Percentiles rank a stretch among this genome's conserved stretches.
phyloP scores from a whole-genome alignment of 2,888 invertebrate genomes.

The Thysanoteuthis rhombus region DNA sequence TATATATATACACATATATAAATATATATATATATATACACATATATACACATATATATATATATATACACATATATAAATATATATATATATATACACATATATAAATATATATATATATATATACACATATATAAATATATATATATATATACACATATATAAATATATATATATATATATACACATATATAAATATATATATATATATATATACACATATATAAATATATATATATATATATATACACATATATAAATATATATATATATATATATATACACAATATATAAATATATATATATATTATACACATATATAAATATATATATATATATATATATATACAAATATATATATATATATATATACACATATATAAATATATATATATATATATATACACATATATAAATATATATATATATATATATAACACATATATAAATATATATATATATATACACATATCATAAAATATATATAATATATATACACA shows the following conservation, averaged over 20 bases:
- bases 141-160: neutral
- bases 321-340: neutral
- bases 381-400: neutral
- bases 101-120: neutral
- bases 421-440: neutral
- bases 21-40: neutral
- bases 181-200: neutral
- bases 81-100: neutral
- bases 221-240: neutral
- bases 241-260: neutral
- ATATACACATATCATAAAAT: neutral
- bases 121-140: neutral
- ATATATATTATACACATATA: neutral
- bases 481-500: neutral
- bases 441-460: neutral
- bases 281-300: neutral
- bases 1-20: neutral
- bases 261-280: neutral
- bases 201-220: neutral
- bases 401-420: neutral
- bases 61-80: neutral
- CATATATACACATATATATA: neutral
- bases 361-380: neutral
- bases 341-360: neutral
- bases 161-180: neutral